Base-by-base conservation (phyloP, 2,888 invertebrate species). In the Synergus laeviventris region DNA sequence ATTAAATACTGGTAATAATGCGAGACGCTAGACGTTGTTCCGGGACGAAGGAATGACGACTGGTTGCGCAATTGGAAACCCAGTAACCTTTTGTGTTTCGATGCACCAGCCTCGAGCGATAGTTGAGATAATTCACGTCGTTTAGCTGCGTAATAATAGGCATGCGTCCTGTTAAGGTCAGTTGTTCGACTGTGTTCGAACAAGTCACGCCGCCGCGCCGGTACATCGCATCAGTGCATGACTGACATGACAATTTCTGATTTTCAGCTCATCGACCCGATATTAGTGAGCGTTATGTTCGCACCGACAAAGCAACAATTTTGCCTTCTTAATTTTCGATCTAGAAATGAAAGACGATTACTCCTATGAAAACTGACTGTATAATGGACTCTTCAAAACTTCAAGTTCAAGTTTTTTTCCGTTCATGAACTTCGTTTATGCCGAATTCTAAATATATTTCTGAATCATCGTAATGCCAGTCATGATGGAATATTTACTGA, bases 41-140 rank as follows among this genome's bases (percentile, higher is more conserved):
- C 74, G 64, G 70, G 76, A 80, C 79, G 78, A 78, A 80, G 79
- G 80, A 77, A 78, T 78, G 76, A 74, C 73, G 79, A 76, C 79
- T 81, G 64, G 78, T 89, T 86, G 84, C 85, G 84, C 86, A 89
- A 89, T 81, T 78, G 75, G 82, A 86, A 87, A 86, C 88, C 89
- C 83, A 87, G 86, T 89, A 86, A 89, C 89, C 89, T 89, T 89
- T 87, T 87, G 81, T 81, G 82, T 83, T 83, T 83, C 79, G 80
- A 82, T 83, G 82, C 82, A 81, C 76, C 66, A 70, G 74, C 78
- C 76, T 76, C 59, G 18, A 70, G 73, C 73, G 64, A 42, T 74
- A 61, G 77, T 80, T 78, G 60, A 77, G 77, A 79, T 74, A 80
- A 79, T 84, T 74, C 82, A 81, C 77, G 79, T 74, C 76, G 78